Evolutionary conservation across 2,797 vertebrate species (phyloP), one percentile per base, ranked within the genome.

Genomic region (Sebastes paucispinis): DNA sequence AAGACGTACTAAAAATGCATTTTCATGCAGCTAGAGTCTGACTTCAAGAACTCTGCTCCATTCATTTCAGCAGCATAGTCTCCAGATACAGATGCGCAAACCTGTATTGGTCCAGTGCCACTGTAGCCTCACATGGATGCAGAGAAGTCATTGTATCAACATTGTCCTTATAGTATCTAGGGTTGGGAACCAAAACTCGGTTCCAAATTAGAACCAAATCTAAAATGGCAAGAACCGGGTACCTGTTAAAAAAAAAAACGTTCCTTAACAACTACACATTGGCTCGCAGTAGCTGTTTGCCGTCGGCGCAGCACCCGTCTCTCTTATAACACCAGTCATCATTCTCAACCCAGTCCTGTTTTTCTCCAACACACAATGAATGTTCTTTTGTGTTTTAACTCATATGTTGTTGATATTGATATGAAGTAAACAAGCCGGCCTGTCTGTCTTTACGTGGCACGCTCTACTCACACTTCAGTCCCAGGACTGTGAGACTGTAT

Each of bases 1-100:
- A 69, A 77, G 57, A 55, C 54, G 29, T 77, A 75, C 34, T 39
- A 14, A 55, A 71, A 69, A 50, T 69, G 39, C 60, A 32, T 64
- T 72, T 75, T 70, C 59, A 73, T 60, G 16, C 25, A 67, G 43
- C 18, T 47, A 8, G 20, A 83, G 27, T 68, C 20, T 73, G 34
- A 66, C 10, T 65, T 62, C 6, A 62, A 50, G 16, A 71, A 27
- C 59, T 65, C 50, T 47, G 47, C 70, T 52, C 14, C 36, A 24
- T 71, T 76, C 32, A 69, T 78, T 31, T 65, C 24, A 27, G 34
- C n/a, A 64, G 36, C 18, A 18, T 25, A 18, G 10, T 59, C 68
- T 63, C 43, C 58, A 83, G 43, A 43, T 50, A 54, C 43, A 73
- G 24, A 62, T 32, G 27, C 5, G 2, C 5, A 70, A 55, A 27